Conservation (phyloP, 2,797 vertebrate genomes). For the Danio tinwini region DNA sequence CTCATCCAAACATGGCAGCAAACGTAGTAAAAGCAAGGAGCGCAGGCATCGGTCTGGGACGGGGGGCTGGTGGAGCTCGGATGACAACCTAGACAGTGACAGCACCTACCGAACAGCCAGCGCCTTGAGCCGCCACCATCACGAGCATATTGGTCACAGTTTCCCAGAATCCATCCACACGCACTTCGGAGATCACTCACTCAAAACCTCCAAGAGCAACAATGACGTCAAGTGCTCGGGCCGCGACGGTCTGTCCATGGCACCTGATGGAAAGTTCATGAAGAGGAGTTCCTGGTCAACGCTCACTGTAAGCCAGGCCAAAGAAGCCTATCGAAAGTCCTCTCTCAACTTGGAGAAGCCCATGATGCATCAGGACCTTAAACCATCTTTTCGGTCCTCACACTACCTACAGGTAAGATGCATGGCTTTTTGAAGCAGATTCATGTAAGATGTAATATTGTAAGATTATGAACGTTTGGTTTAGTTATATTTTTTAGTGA, state of each 20-base stretch:
- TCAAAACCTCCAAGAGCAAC: constrained; percentile 97
- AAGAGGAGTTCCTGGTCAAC: constrained; percentile 99
- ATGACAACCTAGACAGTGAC: constrained; percentile 98
- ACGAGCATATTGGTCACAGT: constrained; percentile 87
- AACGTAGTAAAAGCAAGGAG: constrained; percentile 96
- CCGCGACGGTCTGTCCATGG: constrained; percentile 91
- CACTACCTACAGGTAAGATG: constrained; percentile 95
- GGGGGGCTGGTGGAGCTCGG: constrained; percentile 98
- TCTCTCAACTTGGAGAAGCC: constrained; percentile 96
- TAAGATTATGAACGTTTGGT: no score
- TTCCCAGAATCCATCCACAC: constrained; percentile 90
- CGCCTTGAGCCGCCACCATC: constrained; percentile 86
- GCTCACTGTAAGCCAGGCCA: constrained; percentile 97
- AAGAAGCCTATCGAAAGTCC: constrained; percentile 97
- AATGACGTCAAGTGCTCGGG: constrained; percentile 96
- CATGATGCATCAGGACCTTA: constrained; percentile 89
- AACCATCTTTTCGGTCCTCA: constrained; percentile 88
- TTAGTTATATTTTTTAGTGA: no score
- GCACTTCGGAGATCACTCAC: constrained; percentile 91
- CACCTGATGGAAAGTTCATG: constrained; percentile 93
- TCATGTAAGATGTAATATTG: no score
- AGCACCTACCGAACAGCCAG: constrained; percentile 93
- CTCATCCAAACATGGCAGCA: constrained; percentile 88
- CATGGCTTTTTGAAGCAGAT: neutral
- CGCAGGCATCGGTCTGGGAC: constrained; percentile 86